These are phyloP conservation scores for Cephalopholis sonnerati DNA, from an alignment of 2,113 vertebrate genomes.

Conservation along the genomic window DNA sequence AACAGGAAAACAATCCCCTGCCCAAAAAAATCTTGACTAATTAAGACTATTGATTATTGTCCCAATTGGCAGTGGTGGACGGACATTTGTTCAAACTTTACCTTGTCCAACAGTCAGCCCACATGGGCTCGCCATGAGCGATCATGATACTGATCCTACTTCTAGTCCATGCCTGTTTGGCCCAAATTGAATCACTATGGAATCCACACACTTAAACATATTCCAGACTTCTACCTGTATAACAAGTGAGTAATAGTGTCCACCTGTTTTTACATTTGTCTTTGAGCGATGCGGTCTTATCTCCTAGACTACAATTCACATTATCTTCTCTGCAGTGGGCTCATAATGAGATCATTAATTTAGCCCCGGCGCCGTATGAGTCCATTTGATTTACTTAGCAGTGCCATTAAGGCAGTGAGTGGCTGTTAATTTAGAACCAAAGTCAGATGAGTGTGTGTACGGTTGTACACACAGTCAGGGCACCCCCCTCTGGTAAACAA, in stretches of 20 bases:
- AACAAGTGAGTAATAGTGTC: not conserved
- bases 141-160: not conserved
- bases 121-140: not conserved
- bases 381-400: constrained; percentile 54
- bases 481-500: constrained; percentile 51
- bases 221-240: not conserved
- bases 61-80: not conserved
- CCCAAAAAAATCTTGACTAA: not conserved
- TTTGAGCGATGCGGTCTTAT: not conserved
- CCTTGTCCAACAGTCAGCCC: not conserved
- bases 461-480: constrained; percentile 21
- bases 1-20: not conserved
- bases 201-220: not conserved
- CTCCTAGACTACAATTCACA: not conserved
- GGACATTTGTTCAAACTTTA: not conserved
- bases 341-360: constrained; percentile 66
- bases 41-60: not conserved
- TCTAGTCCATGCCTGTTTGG: not conserved
- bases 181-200: not conserved
- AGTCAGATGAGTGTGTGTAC: constrained; percentile 40
- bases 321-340: constrained; percentile 9
- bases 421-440: constrained; percentile 46
- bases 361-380: constrained; percentile 21
- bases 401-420: constrained; percentile 52
- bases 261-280: constrained; percentile 5